Evolutionary conservation across 1,140 invertebrate species (phyloP), one percentile per base, ranked within the genome.

Genomic region (Belonocnema kinseyi): DNA sequence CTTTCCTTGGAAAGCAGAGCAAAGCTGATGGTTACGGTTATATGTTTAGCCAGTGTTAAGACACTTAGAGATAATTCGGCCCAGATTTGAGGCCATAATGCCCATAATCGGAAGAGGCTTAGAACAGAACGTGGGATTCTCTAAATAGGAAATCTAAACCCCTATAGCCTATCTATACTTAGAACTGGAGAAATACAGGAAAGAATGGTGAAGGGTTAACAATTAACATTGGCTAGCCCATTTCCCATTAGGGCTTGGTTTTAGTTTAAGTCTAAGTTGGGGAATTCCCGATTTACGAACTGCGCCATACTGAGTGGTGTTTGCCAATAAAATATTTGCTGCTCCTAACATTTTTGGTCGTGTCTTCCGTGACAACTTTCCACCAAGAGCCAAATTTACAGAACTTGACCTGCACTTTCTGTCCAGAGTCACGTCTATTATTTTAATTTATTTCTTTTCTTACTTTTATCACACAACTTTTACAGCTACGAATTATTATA

Each of bases 361-460:
- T 66, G 14, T 66, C 33, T 66, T 66, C 61, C 61, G 61, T 66
- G 14, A 33, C 61, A 66, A 66, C 61, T 66, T 66, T 46, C 2
- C 19, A 14, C 17, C n/a, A 46, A 46, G 40, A 19, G n/a, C 19
- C 53, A 12, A 10, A 21, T 58, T 66, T 40, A n/a, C 26, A 16
- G 21, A 66, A 16, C 21, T 66, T 66, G 58, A 66, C 61, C 61
- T 66, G 61, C 61, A 46, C 61, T 66, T 66, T 33, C 61, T 26
- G 26, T 10, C 61, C 13, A 40, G 13, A 40, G 33, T 7, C 61
- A 58, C 11, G 56, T 66, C 40, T 21, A 13, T 72, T 52, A 17
- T 26, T 50, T 50, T 51, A 3, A 21, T 73, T 73, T 51, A 12
- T 51, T 51, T 73, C 13, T 50, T 7, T 72, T 50, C 11, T 46